phyloP scores from a whole-genome alignment of 2,888 invertebrate species.

The Nowickia ferox region DNA sequence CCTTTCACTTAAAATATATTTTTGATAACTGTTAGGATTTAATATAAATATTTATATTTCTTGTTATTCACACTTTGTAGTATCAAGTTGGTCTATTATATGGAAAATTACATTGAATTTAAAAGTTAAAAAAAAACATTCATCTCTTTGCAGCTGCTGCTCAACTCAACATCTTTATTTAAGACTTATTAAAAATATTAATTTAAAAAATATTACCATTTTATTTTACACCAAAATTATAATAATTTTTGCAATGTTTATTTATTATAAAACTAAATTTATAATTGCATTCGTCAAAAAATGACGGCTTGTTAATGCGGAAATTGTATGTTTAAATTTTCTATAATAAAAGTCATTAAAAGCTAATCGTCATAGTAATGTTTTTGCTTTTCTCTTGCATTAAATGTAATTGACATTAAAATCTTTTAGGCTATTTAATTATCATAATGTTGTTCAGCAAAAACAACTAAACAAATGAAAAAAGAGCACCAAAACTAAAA shows the following conservation, averaged over 20 bases:
- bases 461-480: too few relatives aligned
- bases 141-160: conserved; percentile 24
- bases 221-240: conserved; percentile 16
- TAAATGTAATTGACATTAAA: background rate
- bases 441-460: background rate
- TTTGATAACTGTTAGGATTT: conserved; percentile 44
- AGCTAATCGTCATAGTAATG: conserved; percentile 1
- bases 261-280: background rate
- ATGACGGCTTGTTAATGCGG: conserved; percentile 42
- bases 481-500: too few relatives aligned
- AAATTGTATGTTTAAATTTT: conserved; percentile 21
- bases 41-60: background rate
- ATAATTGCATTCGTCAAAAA: conserved; percentile 17
- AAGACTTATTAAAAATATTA: conserved; percentile 22
- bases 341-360: conserved; percentile 10
- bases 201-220: conserved; percentile 25
- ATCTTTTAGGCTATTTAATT: background rate
- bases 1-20: conserved; percentile 53
- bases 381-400: background rate
- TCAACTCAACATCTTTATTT: background rate
- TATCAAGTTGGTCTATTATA: conserved; percentile 27
- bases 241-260: conserved; percentile 4
- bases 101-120: conserved; percentile 52
- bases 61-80: background rate
- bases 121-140: conserved; percentile 3